Percentiles rank a stretch among this genome's conserved stretches.
Evolutionary conservation across 2,113 vertebrate species (phyloP).

Genomic region (Andinoacara biseriatus): DNA sequence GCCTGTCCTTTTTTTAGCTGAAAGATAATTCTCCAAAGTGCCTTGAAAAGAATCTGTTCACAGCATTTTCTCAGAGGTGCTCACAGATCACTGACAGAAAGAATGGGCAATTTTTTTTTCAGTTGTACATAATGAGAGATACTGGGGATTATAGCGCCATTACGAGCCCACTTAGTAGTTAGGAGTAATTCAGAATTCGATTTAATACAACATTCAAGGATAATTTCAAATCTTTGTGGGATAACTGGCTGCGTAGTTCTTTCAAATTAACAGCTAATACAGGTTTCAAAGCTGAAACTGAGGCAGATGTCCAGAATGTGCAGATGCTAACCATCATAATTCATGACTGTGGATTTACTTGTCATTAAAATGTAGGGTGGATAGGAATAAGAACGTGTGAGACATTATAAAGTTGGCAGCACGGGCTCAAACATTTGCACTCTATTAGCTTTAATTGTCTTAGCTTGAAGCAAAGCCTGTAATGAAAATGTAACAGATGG

Average conservation of each 20-base stretch:
- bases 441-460: conserved; percentile 77
- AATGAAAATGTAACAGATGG: conserved; percentile 75
- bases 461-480: conserved; percentile 69
- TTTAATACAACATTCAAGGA: conserved; percentile 54
- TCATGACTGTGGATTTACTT: conserved; percentile 47
- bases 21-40: conserved; percentile 74
- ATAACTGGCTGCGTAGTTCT: conserved; percentile 52
- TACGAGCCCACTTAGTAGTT: conserved; percentile 55
- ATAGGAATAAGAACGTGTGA: conserved; percentile 52
- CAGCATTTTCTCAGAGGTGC: conserved; percentile 59
- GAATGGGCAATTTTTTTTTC: conserved; percentile 50
- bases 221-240: conserved; percentile 50
- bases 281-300: conserved; percentile 29
- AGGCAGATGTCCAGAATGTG: conserved; percentile 27
- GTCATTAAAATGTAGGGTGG: conserved; percentile 59
- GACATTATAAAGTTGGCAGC: conserved; percentile 62
- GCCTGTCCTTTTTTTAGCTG: conserved; percentile 75
- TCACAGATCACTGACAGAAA: conserved; percentile 66
- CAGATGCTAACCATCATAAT: conserved; percentile 50
- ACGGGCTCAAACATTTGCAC: conserved; percentile 71
- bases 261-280: conserved; percentile 61
- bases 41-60: conserved; percentile 65
- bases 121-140: conserved; percentile 57
- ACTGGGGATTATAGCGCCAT: conserved; percentile 53
- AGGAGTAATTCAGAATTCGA: conserved; percentile 64